Evolutionary conservation across 2,113 vertebrate species (phyloP).

Genomic region (Aleadryas rufinucha): DNA sequence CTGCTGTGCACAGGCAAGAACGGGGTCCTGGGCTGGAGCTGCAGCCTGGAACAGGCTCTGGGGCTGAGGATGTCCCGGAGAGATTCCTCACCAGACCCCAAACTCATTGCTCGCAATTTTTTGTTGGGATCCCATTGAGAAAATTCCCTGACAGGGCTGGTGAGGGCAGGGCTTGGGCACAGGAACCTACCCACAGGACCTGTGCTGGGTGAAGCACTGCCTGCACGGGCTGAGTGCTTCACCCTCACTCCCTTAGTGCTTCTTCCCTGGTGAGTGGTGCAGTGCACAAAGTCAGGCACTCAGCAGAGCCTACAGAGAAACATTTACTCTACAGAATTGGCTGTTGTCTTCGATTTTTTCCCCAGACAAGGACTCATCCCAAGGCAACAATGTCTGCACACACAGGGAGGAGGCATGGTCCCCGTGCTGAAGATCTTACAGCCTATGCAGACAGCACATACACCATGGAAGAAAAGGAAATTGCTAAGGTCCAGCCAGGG

Average conservation of each 20-base stretch:
- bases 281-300: not conserved
- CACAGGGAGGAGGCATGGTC: not conserved
- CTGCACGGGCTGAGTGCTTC: not conserved
- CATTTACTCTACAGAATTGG: not conserved
- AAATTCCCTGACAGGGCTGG: not conserved
- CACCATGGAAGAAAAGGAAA: not conserved
- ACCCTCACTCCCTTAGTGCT: not conserved
- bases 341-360: not conserved
- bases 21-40: not conserved
- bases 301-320: not conserved
- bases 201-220: not conserved
- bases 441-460: not conserved
- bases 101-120: not conserved
- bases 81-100: not conserved
- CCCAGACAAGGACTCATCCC: not conserved
- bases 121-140: not conserved
- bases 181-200: not conserved
- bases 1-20: not conserved
- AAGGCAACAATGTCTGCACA: not conserved
- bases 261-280: not conserved
- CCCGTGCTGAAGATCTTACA: not conserved
- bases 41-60: not conserved
- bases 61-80: not conserved
- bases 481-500: not conserved
- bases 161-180: not conserved